Evolutionary conservation across 2,797 vertebrate genomes (phyloP), one percentile per base, ranked within the genome.

Genomic region (Staurois parvus): DNA sequence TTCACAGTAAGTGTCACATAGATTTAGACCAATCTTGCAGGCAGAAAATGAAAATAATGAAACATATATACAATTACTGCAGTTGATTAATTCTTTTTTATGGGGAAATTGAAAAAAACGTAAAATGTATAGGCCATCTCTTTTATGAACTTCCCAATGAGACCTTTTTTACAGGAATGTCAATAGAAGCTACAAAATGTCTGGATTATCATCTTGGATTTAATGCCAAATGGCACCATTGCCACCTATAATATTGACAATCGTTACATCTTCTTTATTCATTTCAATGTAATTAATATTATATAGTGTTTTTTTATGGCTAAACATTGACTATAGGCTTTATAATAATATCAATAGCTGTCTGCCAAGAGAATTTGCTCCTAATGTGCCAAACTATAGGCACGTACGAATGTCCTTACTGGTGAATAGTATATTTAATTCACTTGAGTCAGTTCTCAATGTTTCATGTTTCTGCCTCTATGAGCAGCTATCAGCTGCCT

Each of bases 281-380:
- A 79, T 67, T 34, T 48, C 13, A 70, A 30, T 1, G 59, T 56
- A 81, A 72, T 81, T 21, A 12, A 17, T 56, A 17, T 56, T 70
- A 56, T 70, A 70, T 80, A 56, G 17, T 81, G 68, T 72, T 72
- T 81, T n/a, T 37, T 59, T 79, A 79, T 72, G 52, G 78, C 70
- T 40, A 81, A 72, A 72, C 24, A 72, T 8, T 48, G 21, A 34
- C 78, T 56, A 59, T 72, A 70, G 40, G 59, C 9, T 37, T 37
- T 80, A 30, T 70, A 37, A 30, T 70, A 37, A 56, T 48, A 70
- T 37, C 0, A 56, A 29, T 19, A 37, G 42, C 26, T 56, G 30
- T 59, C 67, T 80, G 67, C 78, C 45, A 72, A 80, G 66, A 56
- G 19, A 80, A 56, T 70, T 24, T 7, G 32, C 45, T 80, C 29